Base-by-base conservation (phyloP, 2,888 invertebrate species). In the Tetramorium bicarinatum region DNA sequence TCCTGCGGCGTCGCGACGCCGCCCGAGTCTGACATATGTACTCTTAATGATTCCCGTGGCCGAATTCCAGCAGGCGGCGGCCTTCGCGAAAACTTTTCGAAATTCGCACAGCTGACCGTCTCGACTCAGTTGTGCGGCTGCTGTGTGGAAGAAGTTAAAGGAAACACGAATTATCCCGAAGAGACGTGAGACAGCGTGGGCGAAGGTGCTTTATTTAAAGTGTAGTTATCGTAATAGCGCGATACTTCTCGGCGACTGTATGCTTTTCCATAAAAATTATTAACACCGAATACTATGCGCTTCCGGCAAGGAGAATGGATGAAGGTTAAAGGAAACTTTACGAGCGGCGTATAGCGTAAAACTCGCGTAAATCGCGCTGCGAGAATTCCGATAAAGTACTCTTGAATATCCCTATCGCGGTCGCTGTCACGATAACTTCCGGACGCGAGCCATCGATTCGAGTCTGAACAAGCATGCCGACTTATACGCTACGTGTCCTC, bases 301-400 rank as follows among this genome's bases (percentile, higher is more conserved):
- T 13, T 38, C 66, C 38, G 41, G 9, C 9, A 21, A 3, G 1
- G 1, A 25, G 38, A 44, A n/a, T 15, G 38, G 13, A 8, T n/a
- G 21, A 52, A 34, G 8, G 47, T 71, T 54, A 44, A 29, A 29
- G 18, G 8, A 2, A 64, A 79, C 29, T 74, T 79, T 44, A 44
- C 59, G 18, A 41, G 38, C 77, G 59, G 69, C 67, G 85, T 87
- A 75, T 87, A 81, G 83, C 54, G 64, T 81, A 71, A 49, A 47
- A 13, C 29, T 21, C 49, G 71, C 59, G 80, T 87, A 87, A 87
- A 83, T 86, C 84, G 85, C 76, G 62, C 49, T 72, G 67, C 69
- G 34, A 74, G 34, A 79, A 74, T 79, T 15, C 34, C 79, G 29
- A 74, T 74, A 59, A 59, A 80, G 56, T 59, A 59, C 59, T 44